Evolutionary conservation across 2,797 vertebrate genomes (phyloP).

Genomic region (Brotula barbata): DNA sequence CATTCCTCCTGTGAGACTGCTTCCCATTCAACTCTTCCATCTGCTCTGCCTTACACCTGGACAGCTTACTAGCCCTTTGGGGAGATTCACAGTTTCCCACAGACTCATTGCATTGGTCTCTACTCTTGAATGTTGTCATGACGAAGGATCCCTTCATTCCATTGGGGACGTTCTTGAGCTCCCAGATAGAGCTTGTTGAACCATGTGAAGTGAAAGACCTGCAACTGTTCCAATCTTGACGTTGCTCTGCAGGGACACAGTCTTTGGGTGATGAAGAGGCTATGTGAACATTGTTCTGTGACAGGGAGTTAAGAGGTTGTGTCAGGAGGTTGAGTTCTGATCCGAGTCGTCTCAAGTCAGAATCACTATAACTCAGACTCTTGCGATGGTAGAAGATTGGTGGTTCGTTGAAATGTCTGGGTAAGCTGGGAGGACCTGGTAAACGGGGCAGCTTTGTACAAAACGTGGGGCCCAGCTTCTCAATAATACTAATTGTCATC

Average conservation of each 20-base stretch:
- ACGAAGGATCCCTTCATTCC: conserved; percentile 62
- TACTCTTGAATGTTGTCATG: conserved; percentile 61
- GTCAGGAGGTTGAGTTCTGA: conserved; percentile 81
- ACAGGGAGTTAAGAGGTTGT: conserved; percentile 70
- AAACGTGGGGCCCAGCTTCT: conserved; percentile 72
- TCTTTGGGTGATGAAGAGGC: not conserved
- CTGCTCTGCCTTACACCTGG: conserved; percentile 61
- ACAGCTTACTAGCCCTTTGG: conserved; percentile 48
- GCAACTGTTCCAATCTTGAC: conserved; percentile 49
- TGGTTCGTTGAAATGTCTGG: conserved; percentile 76
- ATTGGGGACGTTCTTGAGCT: conserved; percentile 72
- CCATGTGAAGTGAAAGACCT: conserved; percentile 55
- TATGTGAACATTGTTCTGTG: conserved; percentile 51
- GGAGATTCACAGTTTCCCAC: conserved; percentile 61
- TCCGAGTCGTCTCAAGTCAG: conserved; percentile 85
- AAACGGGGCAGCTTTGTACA: conserved; percentile 64
- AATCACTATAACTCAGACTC: conserved; percentile 93
- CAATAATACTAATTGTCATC: conserved; percentile 76
- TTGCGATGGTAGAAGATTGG: conserved; percentile 85
- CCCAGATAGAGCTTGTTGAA: conserved; percentile 81
- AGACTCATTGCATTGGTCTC: conserved; percentile 78
- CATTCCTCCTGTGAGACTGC: conserved; percentile 22
- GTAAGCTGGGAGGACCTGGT: conserved; percentile 64
- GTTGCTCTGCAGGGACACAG: not conserved
- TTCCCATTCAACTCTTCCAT: conserved; percentile 18